Conservation (phyloP, 2,113 vertebrate species). For the Clarias gariepinus region DNA sequence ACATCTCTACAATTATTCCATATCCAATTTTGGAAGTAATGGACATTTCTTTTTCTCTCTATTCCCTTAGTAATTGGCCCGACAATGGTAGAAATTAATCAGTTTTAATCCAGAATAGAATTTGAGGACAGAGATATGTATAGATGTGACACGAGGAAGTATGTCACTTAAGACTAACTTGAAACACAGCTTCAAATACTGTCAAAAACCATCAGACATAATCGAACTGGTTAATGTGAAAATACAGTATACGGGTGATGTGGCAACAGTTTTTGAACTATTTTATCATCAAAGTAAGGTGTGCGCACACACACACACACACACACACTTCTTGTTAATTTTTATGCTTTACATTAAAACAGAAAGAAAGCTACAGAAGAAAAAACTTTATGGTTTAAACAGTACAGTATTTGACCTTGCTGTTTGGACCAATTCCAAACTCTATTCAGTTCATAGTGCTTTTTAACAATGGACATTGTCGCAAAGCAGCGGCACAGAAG, state of each 20-base stretch:
- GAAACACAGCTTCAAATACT: slow-evolving; percentile 19
- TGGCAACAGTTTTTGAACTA: not conserved
- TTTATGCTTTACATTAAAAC: not conserved
- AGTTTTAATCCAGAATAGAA: slow-evolving; percentile 56
- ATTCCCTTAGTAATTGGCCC: slow-evolving; percentile 55
- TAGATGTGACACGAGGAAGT: slow-evolving; percentile 48
- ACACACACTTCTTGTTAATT: not conserved
- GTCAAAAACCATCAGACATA: not conserved
- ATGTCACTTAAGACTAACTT: slow-evolving; percentile 42
- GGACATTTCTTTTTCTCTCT: slow-evolving; percentile 46
- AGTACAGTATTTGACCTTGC: not conserved
- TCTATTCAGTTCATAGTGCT: not conserved
- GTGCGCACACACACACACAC: not conserved
- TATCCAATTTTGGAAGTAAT: slow-evolving; percentile 56
- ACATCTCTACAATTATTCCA: slow-evolving; percentile 54
- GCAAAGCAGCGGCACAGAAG: too few species aligned
- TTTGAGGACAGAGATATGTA: slow-evolving; percentile 56
- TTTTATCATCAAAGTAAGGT: not conserved
- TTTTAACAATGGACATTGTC: too few species aligned
- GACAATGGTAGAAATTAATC: slow-evolving; percentile 63
- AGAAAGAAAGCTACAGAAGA: not conserved
- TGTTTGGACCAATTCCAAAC: not conserved
- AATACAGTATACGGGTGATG: not conserved
- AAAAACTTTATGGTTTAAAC: not conserved
- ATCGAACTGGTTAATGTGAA: not conserved